These are phyloP conservation scores for Cyrtodaria siliqua DNA, from an alignment of 2,888 invertebrate genomes.

Conservation along the genomic window DNA sequence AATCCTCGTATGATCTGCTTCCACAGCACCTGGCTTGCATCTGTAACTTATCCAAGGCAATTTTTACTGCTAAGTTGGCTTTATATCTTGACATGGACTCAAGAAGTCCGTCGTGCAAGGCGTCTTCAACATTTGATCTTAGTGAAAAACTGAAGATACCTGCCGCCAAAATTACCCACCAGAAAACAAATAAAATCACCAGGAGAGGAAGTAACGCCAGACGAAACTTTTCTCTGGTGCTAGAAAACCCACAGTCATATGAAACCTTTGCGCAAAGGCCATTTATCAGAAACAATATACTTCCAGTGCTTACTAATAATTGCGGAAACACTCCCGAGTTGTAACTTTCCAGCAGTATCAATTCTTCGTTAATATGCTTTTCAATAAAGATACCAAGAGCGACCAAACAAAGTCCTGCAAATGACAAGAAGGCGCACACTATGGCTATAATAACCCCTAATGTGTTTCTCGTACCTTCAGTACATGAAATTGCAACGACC, in stretches of 20 bases:
- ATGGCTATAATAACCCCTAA: conserved; percentile 61
- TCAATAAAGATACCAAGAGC: conserved; percentile 67
- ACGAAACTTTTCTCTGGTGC: conserved; percentile 60
- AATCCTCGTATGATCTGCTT: no score
- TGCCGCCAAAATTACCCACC: conserved; percentile 60
- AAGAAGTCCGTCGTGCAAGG: conserved; percentile 68
- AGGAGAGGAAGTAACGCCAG: conserved; percentile 65
- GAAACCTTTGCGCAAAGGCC: conserved; percentile 59
- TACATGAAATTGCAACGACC: conserved; percentile 61
- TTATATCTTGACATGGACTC: conserved; percentile 76
- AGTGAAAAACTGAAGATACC: conserved; percentile 65
- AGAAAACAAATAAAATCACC: conserved; percentile 57
- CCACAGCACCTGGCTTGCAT: no score
- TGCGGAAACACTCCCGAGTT: conserved; percentile 68
- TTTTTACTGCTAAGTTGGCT: no score
- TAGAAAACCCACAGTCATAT: conserved; percentile 62
- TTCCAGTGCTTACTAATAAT: conserved; percentile 68
- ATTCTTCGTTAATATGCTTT: conserved; percentile 63
- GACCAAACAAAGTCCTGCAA: conserved; percentile 61
- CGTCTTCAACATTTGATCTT: conserved; percentile 58
- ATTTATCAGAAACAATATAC: conserved; percentile 62
- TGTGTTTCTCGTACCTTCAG: conserved; percentile 63
- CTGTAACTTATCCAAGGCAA: no score
- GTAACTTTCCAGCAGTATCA: conserved; percentile 70
- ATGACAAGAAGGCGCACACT: conserved; percentile 54